phyloP scores from a whole-genome alignment of 2,113 vertebrate species.

The Zingel zingel region DNA sequence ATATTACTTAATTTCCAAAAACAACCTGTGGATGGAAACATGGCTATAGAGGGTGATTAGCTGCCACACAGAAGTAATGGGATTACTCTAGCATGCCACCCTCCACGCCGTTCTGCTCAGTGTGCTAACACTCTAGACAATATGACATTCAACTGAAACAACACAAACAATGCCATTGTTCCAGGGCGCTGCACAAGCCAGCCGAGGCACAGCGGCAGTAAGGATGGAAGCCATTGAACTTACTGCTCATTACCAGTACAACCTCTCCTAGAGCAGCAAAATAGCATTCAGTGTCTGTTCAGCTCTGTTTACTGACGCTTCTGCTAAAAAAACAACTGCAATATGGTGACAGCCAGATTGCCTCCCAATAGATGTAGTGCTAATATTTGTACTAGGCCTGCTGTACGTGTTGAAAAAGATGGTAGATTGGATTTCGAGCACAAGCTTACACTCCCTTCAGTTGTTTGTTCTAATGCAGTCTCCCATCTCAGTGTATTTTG shows the following conservation, averaged over 20 bases:
- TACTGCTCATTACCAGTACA: constrained; percentile 60
- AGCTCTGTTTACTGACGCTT: constrained; percentile 68
- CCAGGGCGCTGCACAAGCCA: constrained; percentile 51
- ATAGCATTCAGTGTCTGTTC: constrained; percentile 59
- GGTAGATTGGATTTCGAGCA: constrained; percentile 69
- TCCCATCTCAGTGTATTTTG: constrained; percentile 71
- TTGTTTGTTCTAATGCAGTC: constrained; percentile 71
- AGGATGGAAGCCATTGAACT: constrained; percentile 66
- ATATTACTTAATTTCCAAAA: too few species aligned
- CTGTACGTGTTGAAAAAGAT: constrained; percentile 74
- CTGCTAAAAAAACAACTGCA: constrained; percentile 53
- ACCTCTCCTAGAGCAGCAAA: constrained; percentile 53
- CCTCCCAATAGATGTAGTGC: constrained; percentile 69
- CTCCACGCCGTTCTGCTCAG: constrained; percentile 3
- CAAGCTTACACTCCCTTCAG: constrained; percentile 43
- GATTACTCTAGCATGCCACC: constrained; percentile 43
- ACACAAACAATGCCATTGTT: constrained; percentile 46
- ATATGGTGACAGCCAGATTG: constrained; percentile 77
- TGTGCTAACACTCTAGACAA: constrained; percentile 40
- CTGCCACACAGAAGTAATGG: constrained; percentile 42
- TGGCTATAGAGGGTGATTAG: constrained; percentile 20
- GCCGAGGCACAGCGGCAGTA: constrained; percentile 31
- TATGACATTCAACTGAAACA: constrained; percentile 57
- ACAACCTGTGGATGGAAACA: too few species aligned
- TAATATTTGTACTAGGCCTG: constrained; percentile 79